phyloP scores from a whole-genome alignment of 2,797 vertebrate genomes.

The Columba guinea region DNA sequence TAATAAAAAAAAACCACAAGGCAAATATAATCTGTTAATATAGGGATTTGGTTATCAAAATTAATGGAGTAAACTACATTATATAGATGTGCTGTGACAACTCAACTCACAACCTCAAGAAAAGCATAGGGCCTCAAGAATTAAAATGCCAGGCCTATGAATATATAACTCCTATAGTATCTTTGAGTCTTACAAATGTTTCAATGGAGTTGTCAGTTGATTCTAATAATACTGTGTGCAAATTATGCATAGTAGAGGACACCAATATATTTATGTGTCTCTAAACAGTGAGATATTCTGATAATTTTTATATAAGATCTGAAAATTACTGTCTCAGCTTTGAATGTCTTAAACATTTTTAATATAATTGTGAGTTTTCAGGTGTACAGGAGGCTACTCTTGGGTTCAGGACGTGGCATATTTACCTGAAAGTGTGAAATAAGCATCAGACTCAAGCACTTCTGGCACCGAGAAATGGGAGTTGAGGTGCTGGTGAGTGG shows the following conservation, averaged over 20 bases:
- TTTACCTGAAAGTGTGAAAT: not conserved
- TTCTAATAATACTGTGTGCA: not conserved
- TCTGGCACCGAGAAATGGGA: not conserved
- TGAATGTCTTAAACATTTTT: not conserved
- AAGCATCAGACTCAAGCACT: not conserved
- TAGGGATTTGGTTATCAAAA: constrained; percentile 17
- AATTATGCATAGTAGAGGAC: not conserved
- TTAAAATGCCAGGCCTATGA: not conserved
- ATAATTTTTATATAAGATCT: not conserved
- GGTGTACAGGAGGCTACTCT: not conserved
- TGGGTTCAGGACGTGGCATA: not conserved
- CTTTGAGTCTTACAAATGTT: constrained; percentile 5
- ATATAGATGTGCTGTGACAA: not conserved
- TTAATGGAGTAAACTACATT: not conserved
- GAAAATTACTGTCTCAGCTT: not conserved
- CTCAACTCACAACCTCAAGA: not conserved
- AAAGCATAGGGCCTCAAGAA: not conserved
- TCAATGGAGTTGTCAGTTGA: not conserved
- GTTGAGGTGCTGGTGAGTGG: not conserved
- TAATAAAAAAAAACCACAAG: not conserved
- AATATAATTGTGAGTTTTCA: not conserved
- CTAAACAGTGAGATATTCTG: not conserved
- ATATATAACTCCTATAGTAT: not conserved
- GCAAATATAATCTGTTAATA: not conserved
- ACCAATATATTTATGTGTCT: not conserved